Evolutionary conservation across 92 coral and sea anemone genomes (phyloP).

Genomic region (Phenganax stokvisi): DNA sequence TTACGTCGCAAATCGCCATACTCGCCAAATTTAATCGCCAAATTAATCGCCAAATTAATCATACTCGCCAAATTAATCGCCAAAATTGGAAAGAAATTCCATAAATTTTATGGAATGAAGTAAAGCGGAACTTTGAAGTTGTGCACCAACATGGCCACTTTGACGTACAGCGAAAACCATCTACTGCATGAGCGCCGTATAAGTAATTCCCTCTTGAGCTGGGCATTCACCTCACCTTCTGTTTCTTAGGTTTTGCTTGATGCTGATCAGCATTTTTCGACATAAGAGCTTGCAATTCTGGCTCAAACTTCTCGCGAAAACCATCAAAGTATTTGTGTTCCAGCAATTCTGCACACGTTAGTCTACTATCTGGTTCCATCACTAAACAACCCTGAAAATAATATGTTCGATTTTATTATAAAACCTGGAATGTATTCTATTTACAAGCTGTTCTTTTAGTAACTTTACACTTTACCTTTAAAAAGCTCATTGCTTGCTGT

Average conservation of each 20-base stretch:
- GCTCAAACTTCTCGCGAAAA: constrained; percentile 60
- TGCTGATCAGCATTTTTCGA: constrained; percentile 56
- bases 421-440: background rate
- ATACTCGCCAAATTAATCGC: no score
- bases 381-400: constrained; percentile 72
- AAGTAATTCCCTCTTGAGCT: no score
- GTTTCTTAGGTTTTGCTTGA: constrained; percentile 59
- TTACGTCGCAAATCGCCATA: no score
- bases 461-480: constrained; percentile 59
- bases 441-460: background rate
- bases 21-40: no score
- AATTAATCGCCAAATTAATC: no score
- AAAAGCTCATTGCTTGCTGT: constrained; percentile 65
- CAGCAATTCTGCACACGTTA: constrained; percentile 76
- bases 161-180: no score
- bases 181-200: no score
- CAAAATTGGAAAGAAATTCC: no score
- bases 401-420: background rate
- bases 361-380: constrained; percentile 78
- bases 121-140: no score
- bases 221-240: constrained; percentile 54
- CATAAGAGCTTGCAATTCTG: constrained; percentile 56
- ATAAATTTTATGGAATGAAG: no score
- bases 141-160: no score
- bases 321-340: constrained; percentile 79